Evolutionary conservation across 2,797 vertebrate genomes (phyloP).

Genomic region (Pseudopleuronectes americanus): DNA sequence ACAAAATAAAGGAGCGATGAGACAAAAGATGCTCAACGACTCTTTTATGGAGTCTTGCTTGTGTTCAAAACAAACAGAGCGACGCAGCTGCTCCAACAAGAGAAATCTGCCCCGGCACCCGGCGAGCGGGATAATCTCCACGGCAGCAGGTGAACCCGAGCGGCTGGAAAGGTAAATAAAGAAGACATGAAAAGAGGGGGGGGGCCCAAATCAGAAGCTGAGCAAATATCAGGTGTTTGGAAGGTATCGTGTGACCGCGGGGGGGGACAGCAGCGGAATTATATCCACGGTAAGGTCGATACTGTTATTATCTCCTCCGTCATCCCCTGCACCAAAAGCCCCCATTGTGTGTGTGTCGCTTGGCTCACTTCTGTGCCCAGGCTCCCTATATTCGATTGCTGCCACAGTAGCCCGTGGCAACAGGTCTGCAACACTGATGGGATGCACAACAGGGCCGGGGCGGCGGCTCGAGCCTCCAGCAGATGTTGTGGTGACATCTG

Average conservation of each 20-base stretch:
- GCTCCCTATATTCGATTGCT: slow-evolving; percentile 55
- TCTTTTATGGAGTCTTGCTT: slow-evolving; percentile 65
- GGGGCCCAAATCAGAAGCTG: slow-evolving; percentile 74
- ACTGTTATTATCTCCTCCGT: slow-evolving; percentile 76
- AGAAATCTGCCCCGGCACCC: slow-evolving; percentile 48
- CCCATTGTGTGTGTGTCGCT: no score
- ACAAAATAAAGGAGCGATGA: slow-evolving; percentile 8
- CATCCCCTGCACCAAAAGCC: slow-evolving; percentile 57
- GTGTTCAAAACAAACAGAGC: slow-evolving; percentile 71
- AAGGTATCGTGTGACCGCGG: slow-evolving; percentile 67
- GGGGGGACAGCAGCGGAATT: slow-evolving; percentile 67
- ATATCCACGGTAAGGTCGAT: slow-evolving; percentile 65
- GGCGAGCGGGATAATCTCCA: slow-evolving; percentile 53
- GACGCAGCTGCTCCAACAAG: slow-evolving; percentile 81
- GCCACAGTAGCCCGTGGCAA: slow-evolving; percentile 82
- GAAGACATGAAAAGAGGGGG: slow-evolving; percentile 65
- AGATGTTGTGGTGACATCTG: slow-evolving; percentile 94
- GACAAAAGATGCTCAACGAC: slow-evolving; percentile 68
- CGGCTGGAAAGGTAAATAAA: slow-evolving; percentile 73
- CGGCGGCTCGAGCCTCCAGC: slow-evolving; percentile 78
- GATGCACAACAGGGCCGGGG: slow-evolving; percentile 59
- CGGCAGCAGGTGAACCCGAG: slow-evolving; percentile 75
- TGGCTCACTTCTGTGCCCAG: slow-evolving; percentile 40
- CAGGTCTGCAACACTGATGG: slow-evolving; percentile 73
- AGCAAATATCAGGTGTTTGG: slow-evolving; percentile 80